Percentiles rank a stretch among this genome's conserved stretches.
These are phyloP conservation scores for Pterocles orientalis DNA, from an alignment of 2,113 vertebrate species.

Conservation along the genomic window DNA sequence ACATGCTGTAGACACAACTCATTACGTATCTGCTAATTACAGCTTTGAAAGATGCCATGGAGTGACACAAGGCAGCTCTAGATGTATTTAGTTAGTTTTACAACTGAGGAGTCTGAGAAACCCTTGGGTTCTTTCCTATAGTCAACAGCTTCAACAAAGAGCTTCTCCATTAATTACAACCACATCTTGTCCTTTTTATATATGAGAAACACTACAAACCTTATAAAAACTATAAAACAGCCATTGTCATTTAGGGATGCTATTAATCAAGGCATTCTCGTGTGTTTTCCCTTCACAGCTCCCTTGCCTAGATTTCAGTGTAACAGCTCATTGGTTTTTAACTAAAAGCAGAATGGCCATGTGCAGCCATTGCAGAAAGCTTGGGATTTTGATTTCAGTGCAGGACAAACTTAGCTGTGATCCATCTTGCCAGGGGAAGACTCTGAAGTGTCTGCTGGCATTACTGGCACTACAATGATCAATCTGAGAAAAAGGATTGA, in stretches of 20 bases:
- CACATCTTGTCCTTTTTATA: slow-evolving; percentile 36
- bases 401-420: background rate
- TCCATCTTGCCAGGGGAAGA: background rate
- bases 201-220: slow-evolving; percentile 2
- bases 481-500: background rate
- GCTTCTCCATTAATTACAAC: slow-evolving; percentile 36
- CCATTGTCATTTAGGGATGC: slow-evolving; percentile 47
- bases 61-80: slow-evolving; percentile 9
- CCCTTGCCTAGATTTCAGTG: background rate
- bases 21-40: slow-evolving; percentile 42
- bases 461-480: background rate
- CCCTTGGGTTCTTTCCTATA: slow-evolving; percentile 22
- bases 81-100: slow-evolving; percentile 37
- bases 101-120: background rate
- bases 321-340: background rate
- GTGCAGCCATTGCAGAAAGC: background rate
- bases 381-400: background rate
- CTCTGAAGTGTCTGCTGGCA: background rate
- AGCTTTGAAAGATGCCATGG: slow-evolving; percentile 30
- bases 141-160: slow-evolving; percentile 42
- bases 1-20: background rate
- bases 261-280: slow-evolving; percentile 9
- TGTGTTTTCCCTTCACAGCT: background rate
- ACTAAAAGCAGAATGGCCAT: background rate
- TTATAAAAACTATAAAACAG: slow-evolving; percentile 30